These are phyloP conservation scores for Tenthredo amoena DNA, from an alignment of 2,888 invertebrate genomes.

Conservation along the genomic window DNA sequence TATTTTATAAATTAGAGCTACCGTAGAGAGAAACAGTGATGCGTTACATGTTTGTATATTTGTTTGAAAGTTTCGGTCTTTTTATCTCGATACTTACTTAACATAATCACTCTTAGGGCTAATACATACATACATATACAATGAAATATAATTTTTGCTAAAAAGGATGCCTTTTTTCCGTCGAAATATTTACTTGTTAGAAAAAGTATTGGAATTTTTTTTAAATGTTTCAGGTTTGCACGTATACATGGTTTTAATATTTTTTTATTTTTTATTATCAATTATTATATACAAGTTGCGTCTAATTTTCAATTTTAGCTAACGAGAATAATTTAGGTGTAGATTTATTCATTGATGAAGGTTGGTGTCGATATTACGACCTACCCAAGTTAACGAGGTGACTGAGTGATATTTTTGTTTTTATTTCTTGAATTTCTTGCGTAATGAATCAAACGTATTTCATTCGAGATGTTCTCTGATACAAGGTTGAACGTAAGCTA, in stretches of 20 bases:
- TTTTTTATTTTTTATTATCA: neutral
- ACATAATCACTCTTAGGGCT: neutral
- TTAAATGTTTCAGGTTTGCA: neutral
- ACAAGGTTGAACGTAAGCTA: constrained; percentile 24
- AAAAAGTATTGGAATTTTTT: neutral
- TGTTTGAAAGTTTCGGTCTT: neutral
- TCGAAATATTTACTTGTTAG: neutral
- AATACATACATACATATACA: neutral
- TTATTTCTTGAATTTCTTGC: constrained; percentile 3
- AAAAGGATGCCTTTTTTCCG: neutral
- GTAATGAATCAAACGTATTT: constrained; percentile 24
- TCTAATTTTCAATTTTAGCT: neutral
- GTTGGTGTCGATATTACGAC: constrained; percentile 7
- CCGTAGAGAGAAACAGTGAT: constrained; percentile 6
- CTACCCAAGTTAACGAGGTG: neutral
- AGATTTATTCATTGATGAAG: constrained; percentile 30
- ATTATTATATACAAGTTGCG: neutral
- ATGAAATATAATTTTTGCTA: neutral
- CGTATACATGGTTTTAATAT: neutral
- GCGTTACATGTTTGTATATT: neutral
- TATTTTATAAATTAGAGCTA: constrained; percentile 21
- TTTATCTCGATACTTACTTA: neutral
- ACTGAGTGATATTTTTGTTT: constrained; percentile 13
- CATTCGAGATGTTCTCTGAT: neutral
- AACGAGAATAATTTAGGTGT: neutral